Conservation (phyloP, 2,113 vertebrate genomes). For the Myanophis thanlyinensis region DNA sequence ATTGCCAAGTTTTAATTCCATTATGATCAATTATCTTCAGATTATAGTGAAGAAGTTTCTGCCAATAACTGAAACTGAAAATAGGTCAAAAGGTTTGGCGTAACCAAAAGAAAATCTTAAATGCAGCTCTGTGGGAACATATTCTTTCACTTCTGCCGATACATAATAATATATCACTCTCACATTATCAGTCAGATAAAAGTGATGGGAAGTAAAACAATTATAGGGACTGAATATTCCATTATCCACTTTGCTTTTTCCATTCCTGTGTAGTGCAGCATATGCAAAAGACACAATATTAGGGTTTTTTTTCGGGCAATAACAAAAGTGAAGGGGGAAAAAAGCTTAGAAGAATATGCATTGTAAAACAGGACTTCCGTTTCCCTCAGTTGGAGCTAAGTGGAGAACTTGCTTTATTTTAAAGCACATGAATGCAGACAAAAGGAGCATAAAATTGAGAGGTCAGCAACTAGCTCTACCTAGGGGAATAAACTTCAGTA, state of each 20-base stretch:
- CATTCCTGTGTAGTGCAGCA: not conserved
- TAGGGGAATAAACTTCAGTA: not conserved
- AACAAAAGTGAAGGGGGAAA: not conserved
- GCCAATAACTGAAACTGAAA: not conserved
- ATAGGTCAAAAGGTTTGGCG: not conserved
- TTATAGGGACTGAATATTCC: not conserved
- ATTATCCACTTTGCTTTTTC: not conserved
- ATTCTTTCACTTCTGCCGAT: not conserved
- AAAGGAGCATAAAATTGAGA: not conserved
- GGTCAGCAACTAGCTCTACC: not conserved
- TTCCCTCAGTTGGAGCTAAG: not conserved
- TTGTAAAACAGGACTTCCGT: not conserved
- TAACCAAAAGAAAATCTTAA: not conserved
- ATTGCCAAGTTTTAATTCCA: not conserved
- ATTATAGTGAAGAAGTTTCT: not conserved
- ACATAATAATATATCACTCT: not conserved
- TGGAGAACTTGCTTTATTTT: not conserved
- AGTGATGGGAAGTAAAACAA: not conserved
- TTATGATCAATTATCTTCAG: not conserved
- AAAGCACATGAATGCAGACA: not conserved
- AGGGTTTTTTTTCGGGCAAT: not conserved
- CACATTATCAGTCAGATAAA: not conserved
- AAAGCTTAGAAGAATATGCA: not conserved
- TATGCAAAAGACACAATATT: not conserved
- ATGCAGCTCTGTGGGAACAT: not conserved